Evolutionary conservation across 2,113 vertebrate genomes (phyloP).

Genomic region (Polypterus bichir): DNA sequence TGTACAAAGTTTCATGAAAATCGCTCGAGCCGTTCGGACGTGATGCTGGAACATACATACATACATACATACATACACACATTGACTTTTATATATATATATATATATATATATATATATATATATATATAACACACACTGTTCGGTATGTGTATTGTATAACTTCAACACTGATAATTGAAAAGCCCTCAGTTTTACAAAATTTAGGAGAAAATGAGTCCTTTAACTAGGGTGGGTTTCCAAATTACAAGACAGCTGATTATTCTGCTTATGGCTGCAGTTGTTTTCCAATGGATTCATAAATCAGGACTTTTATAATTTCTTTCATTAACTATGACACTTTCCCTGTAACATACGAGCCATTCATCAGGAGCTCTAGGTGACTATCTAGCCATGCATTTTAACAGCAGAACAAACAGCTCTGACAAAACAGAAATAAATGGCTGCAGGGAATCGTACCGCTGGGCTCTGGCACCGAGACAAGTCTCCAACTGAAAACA

Average conservation of each 20-base stretch:
- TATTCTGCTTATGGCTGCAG: not conserved
- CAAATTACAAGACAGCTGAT: not conserved
- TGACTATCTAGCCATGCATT: not conserved
- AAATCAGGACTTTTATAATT: not conserved
- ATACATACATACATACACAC: too few relatives aligned
- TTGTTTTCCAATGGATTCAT: not conserved
- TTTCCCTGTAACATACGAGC: not conserved
- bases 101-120: too few relatives aligned
- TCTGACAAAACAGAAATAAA: conserved; percentile 4
- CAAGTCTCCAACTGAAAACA: not conserved
- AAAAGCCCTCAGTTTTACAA: too few relatives aligned
- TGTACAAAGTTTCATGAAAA: too few relatives aligned
- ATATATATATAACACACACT: too few relatives aligned
- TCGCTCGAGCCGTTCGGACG: too few relatives aligned
- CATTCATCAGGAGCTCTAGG: not conserved
- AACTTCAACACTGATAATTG: too few relatives aligned
- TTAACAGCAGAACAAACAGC: not conserved
- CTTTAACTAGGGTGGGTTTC: too few relatives aligned
- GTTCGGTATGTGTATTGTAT: too few relatives aligned
- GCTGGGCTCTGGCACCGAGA: conserved; percentile 3
- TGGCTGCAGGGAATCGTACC: not conserved
- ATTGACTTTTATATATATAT: too few relatives aligned
- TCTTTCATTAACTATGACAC: not conserved
- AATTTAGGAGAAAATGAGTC: too few relatives aligned
- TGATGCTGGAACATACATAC: too few relatives aligned